Conservation (phyloP, 2,797 vertebrate species). For the Tragelaphus oryx region DNA sequence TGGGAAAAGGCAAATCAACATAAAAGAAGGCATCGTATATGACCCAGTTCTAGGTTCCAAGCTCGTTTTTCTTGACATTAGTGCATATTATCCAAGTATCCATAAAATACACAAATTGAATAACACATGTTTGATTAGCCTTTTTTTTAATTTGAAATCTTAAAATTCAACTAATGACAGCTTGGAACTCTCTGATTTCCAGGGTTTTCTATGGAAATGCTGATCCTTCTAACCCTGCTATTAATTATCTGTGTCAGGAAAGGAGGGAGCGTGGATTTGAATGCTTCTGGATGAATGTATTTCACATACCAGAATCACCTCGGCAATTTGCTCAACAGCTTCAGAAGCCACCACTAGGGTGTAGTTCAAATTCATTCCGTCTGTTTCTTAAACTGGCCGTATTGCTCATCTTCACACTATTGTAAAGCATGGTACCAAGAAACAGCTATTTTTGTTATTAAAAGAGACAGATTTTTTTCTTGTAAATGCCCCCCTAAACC, state of each 20-base stretch:
- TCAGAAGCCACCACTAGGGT: conserved; percentile 31
- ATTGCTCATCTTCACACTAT: background rate
- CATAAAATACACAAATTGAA: background rate
- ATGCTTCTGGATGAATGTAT: conserved; percentile 29
- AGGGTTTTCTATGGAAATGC: conserved; percentile 30
- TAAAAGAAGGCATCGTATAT: background rate
- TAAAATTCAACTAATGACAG: conserved; percentile 3
- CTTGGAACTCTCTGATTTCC: background rate
- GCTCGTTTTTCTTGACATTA: background rate
- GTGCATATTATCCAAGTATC: background rate
- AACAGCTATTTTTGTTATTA: background rate
- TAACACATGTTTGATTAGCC: background rate
- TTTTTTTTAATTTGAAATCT: background rate
- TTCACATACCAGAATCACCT: conserved; percentile 35
- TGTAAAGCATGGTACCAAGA: background rate
- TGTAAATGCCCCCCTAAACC: background rate
- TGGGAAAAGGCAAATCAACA: background rate
- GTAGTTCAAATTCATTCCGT: conserved; percentile 6
- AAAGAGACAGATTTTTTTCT: background rate
- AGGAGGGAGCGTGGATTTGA: conserved; percentile 3
- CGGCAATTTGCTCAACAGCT: background rate
- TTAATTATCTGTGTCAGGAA: conserved; percentile 41
- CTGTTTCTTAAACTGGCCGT: background rate
- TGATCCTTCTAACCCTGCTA: background rate
- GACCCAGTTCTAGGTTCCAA: background rate